Percentiles rank a stretch among this genome's conserved stretches.
Evolutionary conservation across 2,113 vertebrate genomes (phyloP).

Genomic region (Grammomys surdaster): DNA sequence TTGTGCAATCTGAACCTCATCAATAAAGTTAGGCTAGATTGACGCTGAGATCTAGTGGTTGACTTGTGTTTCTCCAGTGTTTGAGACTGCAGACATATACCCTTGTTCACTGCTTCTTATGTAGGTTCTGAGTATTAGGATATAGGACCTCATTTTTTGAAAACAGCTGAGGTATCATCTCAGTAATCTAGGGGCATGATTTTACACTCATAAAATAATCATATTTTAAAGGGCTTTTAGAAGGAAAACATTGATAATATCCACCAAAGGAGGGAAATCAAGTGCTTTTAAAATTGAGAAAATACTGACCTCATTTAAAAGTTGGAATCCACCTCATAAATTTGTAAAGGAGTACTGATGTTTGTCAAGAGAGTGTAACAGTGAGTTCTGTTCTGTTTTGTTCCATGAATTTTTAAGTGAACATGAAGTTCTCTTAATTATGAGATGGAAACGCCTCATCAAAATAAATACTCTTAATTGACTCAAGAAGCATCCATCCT

Average conservation of each 20-base stretch:
- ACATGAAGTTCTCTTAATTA: constrained; percentile 46
- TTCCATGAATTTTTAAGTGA: constrained; percentile 16
- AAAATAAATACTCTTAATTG: constrained; percentile 32
- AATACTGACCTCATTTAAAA: not conserved
- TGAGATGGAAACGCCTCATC: not conserved
- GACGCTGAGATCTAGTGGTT: not conserved
- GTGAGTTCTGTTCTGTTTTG: constrained; percentile 33
- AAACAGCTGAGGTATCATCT: not conserved
- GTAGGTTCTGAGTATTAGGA: not conserved
- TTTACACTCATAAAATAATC: not conserved
- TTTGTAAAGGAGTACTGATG: not conserved
- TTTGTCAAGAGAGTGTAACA: constrained; percentile 19
- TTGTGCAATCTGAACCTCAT: not conserved
- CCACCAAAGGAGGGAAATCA: not conserved
- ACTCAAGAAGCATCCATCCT: not conserved
- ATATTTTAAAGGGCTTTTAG: not conserved
- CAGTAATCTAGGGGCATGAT: no score
- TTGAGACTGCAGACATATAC: not conserved
- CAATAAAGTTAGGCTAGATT: not conserved
- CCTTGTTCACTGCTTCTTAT: not conserved
- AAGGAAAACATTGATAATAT: not conserved
- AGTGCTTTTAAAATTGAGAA: not conserved
- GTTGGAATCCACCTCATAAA: not conserved
- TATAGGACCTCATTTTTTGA: not conserved
- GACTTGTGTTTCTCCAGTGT: not conserved